Evolutionary conservation across 2,113 vertebrate species (phyloP), one percentile per base, ranked within the genome.

Genomic region (Hoplias malabaricus): DNA sequence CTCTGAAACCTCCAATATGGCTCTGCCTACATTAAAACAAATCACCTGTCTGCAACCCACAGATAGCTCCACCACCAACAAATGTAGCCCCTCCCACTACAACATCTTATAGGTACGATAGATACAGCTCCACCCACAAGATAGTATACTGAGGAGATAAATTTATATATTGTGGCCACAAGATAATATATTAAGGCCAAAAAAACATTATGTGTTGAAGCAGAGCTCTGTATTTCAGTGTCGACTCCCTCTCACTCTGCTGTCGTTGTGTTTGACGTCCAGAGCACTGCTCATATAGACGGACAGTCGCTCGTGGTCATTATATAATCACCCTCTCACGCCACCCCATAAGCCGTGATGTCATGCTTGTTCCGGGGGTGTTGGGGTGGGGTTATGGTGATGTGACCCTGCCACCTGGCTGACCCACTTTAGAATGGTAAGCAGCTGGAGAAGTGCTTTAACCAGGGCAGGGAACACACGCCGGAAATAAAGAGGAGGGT

Each of bases 311-410:
- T n/a, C n/a, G n/a, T n/a, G n/a, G n/a, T 65, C 34, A 65, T 21
- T 13, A 38, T 42, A 66, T 66, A 66, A 42, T 21, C 63, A 19
- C 21, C 5, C 12, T 23, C n/a, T n/a, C n/a, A n/a, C n/a, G n/a
- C n/a, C n/a, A n/a, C n/a, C n/a, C n/a, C n/a, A n/a, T n/a, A n/a
- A n/a, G n/a, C n/a, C n/a, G n/a, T n/a, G n/a, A n/a, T n/a, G 21
- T 42, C 36, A 66, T 38, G 63, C 25, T 66, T 23, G 4, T 42
- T 40, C 19, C 38, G 12, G 21, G 36, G 36, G n/a, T n/a, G n/a
- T n/a, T n/a, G n/a, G n/a, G n/a, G n/a, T n/a, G n/a, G 34, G 34
- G 63, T 66, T 66, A 42, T 66, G 38, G n/a, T 65, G 29, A 23
- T n/a, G 14, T 66, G 63, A 42, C 63, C 34, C 10, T 13, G 42